Percentiles rank a stretch among this genome's conserved stretches.
These are phyloP conservation scores for Pollenia griseotomentosa DNA, from an alignment of 2,888 invertebrate species.

Conservation along the genomic window DNA sequence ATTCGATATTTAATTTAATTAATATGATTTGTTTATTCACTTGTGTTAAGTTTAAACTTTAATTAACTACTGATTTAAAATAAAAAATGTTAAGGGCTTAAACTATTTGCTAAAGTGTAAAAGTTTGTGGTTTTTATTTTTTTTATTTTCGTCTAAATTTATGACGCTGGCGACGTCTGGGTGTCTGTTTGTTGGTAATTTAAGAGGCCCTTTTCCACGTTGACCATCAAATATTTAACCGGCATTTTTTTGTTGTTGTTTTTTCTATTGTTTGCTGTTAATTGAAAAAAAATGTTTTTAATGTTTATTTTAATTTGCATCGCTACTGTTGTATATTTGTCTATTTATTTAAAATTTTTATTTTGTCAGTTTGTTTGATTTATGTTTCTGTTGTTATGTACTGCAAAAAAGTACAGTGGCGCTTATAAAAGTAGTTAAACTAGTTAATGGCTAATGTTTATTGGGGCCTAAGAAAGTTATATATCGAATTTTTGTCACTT, in stretches of 20 bases:
- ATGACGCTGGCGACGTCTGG: background rate
- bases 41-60: constrained; percentile 31
- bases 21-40: background rate
- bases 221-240: constrained; percentile 37
- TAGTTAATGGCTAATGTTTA: no score
- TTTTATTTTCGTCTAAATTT: background rate
- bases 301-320: constrained; percentile 51
- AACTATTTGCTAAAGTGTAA: no score
- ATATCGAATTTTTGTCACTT: no score
- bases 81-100: constrained; percentile 5
- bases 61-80: constrained; percentile 37
- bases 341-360: background rate
- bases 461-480: no score
- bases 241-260: background rate
- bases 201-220: constrained; percentile 4
- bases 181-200: background rate
- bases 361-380: constrained; percentile 13
- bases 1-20: background rate
- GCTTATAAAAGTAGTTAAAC: no score
- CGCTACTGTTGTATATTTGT: background rate
- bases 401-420: no score
- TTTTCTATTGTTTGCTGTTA: constrained; percentile 20
- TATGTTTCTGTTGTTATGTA: constrained; percentile 2
- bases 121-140: no score
- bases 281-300: constrained; percentile 23